phyloP scores from a whole-genome alignment of 2,888 invertebrate genomes.

The Caenorhabditis drosophilae region DNA sequence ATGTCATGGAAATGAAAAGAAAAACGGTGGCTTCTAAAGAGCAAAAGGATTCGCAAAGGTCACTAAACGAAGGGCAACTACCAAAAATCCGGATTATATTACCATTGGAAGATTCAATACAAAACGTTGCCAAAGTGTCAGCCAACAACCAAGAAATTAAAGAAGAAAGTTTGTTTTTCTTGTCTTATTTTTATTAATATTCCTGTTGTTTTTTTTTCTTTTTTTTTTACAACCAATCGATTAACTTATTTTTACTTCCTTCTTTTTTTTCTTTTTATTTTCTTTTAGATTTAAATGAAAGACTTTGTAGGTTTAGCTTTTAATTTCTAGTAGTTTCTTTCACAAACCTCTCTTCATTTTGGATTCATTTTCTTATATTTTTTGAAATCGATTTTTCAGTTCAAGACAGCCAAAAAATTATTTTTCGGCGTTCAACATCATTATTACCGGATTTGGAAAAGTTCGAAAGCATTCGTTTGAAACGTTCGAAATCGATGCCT shows the following conservation, averaged over 20 bases:
- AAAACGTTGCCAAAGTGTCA: conserved; percentile 20
- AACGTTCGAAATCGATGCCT: conserved; percentile 24
- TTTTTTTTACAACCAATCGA: no score
- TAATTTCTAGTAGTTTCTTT: neutral
- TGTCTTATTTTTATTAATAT: neutral
- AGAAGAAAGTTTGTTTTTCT: conserved; percentile 3
- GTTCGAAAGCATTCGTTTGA: conserved; percentile 1
- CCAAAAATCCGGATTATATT: conserved; percentile 16
- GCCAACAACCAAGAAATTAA: conserved; percentile 19
- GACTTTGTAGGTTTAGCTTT: no score
- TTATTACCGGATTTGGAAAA: neutral
- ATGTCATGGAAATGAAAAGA: no score
- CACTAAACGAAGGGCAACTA: conserved; percentile 2
- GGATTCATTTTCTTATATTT: no score
- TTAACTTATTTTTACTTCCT: neutral
- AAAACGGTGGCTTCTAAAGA: no score
- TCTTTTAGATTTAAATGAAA: no score
- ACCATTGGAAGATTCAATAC: conserved; percentile 19
- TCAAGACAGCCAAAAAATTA: neutral
- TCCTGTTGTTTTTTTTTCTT: neutral
- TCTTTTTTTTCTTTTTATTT: neutral
- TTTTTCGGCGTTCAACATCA: neutral
- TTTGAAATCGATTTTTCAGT: no score
- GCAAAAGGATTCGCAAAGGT: no score
- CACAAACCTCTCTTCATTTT: no score